Evolutionary conservation across 2,113 vertebrate species (phyloP), one percentile per base, ranked within the genome.

Genomic region (Pterophyllum scalare): DNA sequence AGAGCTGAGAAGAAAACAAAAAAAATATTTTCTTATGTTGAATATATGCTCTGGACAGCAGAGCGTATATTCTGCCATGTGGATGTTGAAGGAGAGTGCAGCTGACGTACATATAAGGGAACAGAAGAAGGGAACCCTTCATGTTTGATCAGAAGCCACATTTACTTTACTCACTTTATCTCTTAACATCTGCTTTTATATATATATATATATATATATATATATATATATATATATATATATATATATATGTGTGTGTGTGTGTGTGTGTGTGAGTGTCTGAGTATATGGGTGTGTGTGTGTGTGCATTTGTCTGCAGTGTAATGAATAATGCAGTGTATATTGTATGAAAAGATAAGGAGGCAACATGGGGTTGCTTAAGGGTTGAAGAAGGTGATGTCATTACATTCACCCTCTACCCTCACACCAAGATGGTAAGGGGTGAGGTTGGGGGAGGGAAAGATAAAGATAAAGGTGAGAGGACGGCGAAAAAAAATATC

Each of bases 271-370:
- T 56, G 2, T 59, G 13, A 22, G 26, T 77, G 38, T 77, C 15
- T 49, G 7, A 6, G 14, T 49, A 3, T 5, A 2, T 46, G 43
- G 15, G 43, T 15, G 13, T 5, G 14, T 15, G 13, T 13, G 40
- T 43, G 40, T 70, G 8, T 38, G 2, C 54, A 8, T 40, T n/a
- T 80, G 56, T 77, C 24, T 52, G 46, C 26, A 11, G 12, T 43
- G 4, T 61, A 9, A 91, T 93, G 76, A 92, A 93, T 92, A 92
- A 94, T 93, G 90, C 82, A 91, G 81, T 35, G 43, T 79, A 84
- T 79, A 52, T 88, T 88, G 83, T 84, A 87, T 87, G 77, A 75
- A 90, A 86, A 85, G 89, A 93, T 92, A 90, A 92, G 81, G 72
- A 82, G 80, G 80, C 75, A 87, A 88, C 81, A 72, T 67, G 65